Conservation (phyloP, 2,797 vertebrate species). For the Sphenodon punctatus region DNA sequence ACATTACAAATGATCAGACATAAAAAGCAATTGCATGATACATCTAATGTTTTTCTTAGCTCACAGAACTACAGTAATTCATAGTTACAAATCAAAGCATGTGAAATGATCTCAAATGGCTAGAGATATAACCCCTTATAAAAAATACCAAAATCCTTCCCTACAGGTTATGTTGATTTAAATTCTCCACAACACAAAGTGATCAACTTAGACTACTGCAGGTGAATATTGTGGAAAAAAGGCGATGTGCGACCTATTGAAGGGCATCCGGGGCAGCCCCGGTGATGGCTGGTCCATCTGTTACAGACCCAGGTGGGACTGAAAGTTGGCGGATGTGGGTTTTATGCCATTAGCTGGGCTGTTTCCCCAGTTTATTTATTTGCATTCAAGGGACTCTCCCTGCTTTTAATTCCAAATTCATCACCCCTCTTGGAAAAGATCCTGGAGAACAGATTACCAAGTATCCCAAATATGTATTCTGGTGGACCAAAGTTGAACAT, state of each 20-base stretch:
- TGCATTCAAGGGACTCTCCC: too few relatives aligned
- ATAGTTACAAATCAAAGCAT: slow-evolving; percentile 25
- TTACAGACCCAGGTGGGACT: too few relatives aligned
- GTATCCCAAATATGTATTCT: too few relatives aligned
- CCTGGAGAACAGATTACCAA: too few relatives aligned
- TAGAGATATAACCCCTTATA: slow-evolving; percentile 11
- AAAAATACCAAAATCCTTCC: slow-evolving; percentile 38
- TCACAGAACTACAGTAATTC: slow-evolving; percentile 8
- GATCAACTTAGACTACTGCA: background rate
- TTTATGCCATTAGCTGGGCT: background rate
- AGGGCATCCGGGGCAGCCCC: background rate
- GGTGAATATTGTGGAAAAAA: slow-evolving; percentile 1
- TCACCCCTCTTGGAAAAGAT: too few relatives aligned
- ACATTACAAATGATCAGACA: slow-evolving; percentile 41
- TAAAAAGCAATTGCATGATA: slow-evolving; percentile 49
- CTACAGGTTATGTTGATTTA: slow-evolving; percentile 39
- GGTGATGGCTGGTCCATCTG: too few relatives aligned
- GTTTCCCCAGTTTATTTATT: background rate
- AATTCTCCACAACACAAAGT: slow-evolving; percentile 40
- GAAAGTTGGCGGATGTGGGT: too few relatives aligned
- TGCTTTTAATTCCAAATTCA: too few relatives aligned
- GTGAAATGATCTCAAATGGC: slow-evolving; percentile 37
- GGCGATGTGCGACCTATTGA: too few relatives aligned
- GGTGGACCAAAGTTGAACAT: too few relatives aligned
- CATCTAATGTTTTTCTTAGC: slow-evolving; percentile 29